Conservation (phyloP, 35 echinoderm and acorn worm species). For the Lytechinus variegatus region DNA sequence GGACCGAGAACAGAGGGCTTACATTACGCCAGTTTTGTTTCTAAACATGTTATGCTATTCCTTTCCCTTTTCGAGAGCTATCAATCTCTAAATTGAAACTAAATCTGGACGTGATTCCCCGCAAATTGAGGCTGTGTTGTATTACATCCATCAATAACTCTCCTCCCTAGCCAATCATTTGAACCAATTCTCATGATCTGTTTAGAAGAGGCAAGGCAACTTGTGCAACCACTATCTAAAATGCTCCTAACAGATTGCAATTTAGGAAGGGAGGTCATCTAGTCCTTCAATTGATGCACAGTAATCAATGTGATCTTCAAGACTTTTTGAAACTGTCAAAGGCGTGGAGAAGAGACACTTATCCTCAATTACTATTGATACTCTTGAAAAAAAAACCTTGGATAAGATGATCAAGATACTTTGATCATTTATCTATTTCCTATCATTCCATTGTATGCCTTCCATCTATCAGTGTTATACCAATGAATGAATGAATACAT, state of each 20-base stretch:
- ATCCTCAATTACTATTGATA: not conserved
- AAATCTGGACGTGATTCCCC: not conserved
- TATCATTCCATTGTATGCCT: not conserved
- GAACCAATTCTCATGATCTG: constrained; percentile 18
- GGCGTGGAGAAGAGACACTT: not conserved
- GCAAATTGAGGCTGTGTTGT: not conserved
- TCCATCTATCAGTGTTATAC: not conserved
- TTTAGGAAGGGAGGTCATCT: not conserved
- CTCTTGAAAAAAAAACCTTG: not conserved
- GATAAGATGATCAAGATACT: not conserved
- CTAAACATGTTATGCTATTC: constrained; percentile 19
- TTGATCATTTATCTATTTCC: not conserved
- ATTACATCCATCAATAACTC: constrained; percentile 19
- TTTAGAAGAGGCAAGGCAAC: not conserved
- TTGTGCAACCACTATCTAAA: not conserved
- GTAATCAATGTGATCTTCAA: not conserved
- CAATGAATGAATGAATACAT: no score
- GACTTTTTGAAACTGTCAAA: not conserved
- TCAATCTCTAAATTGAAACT: constrained; percentile 20
- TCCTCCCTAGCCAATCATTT: constrained; percentile 1
- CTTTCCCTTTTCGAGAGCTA: constrained; percentile 16
- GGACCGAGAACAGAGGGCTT: not conserved
- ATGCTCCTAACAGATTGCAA: constrained; percentile 11
- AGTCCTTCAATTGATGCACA: constrained; percentile 1
- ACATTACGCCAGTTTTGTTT: not conserved